Percentiles rank a stretch among this genome's conserved stretches.
Conservation (phyloP, 2,797 vertebrate genomes). For the Microtus agrestis region DNA sequence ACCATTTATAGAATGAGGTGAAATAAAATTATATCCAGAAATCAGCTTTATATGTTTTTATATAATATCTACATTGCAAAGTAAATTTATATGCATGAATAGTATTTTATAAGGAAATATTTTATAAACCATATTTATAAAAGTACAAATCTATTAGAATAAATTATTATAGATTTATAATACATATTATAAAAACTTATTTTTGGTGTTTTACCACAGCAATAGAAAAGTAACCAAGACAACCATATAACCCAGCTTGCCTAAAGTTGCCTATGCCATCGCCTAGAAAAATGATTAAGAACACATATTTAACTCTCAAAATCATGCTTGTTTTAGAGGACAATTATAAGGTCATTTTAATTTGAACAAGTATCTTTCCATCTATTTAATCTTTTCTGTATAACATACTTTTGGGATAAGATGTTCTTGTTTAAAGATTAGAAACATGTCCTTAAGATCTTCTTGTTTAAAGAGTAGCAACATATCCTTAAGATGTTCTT, state of each 20-base stretch:
- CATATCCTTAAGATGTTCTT: neutral
- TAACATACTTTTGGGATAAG: neutral
- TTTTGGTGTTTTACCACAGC: neutral
- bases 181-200: neutral
- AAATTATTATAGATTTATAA: conserved; percentile 12
- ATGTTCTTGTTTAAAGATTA: conserved; percentile 48
- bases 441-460: conserved; percentile 48
- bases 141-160: neutral
- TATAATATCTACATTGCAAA: neutral
- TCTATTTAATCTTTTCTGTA: conserved; percentile 30
- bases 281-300: conserved; percentile 23
- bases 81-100: neutral
- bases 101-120: neutral
- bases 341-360: neutral
- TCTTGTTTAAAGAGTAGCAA: conserved; percentile 52
- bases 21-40: conserved; percentile 39
- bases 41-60: conserved; percentile 8
- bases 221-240: neutral
- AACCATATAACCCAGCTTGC: neutral
- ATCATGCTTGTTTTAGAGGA: neutral
- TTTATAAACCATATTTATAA: neutral
- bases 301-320: conserved; percentile 20
- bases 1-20: conserved; percentile 1
- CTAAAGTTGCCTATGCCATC: neutral
- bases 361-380: conserved; percentile 37